Conservation (phyloP, 1,140 invertebrate genomes). For the Drosophila rufa region DNA sequence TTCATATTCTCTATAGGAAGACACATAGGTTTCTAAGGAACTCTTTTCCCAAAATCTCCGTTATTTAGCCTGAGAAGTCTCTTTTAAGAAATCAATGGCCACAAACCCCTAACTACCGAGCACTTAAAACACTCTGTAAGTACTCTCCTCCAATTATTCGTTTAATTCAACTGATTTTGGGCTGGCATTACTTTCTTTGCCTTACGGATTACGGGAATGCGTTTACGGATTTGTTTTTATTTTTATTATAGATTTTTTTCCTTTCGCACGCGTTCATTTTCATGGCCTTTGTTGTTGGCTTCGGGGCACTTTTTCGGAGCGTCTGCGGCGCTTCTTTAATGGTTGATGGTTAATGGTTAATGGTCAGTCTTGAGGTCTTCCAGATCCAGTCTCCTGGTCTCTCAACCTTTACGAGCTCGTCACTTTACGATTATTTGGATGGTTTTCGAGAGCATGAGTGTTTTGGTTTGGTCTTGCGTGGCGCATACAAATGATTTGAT, state of each 20-base stretch:
- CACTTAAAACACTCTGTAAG: slow-evolving; percentile 4
- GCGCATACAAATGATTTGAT: slow-evolving; percentile 84
- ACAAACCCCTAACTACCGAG: slow-evolving; percentile 8
- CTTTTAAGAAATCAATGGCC: background rate
- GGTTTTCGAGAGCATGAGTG: slow-evolving; percentile 30
- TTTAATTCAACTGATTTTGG: slow-evolving; percentile 44
- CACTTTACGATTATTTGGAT: slow-evolving; percentile 66
- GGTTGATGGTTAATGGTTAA: slow-evolving; percentile 49
- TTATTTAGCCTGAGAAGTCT: background rate
- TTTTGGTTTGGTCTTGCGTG: slow-evolving; percentile 68
- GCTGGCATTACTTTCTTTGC: background rate
- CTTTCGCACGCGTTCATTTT: slow-evolving; percentile 67
- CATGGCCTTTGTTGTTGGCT: slow-evolving; percentile 41
- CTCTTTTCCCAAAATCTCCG: background rate
- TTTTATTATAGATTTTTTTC: slow-evolving; percentile 52
- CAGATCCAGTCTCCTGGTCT: slow-evolving; percentile 39
- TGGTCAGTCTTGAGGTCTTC: slow-evolving; percentile 39
- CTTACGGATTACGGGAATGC: slow-evolving; percentile 32
- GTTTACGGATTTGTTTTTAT: slow-evolving; percentile 22
- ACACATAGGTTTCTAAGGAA: background rate
- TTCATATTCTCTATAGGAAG: background rate
- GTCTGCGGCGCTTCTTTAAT: slow-evolving; percentile 76
- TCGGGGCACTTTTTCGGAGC: slow-evolving; percentile 16
- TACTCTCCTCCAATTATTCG: slow-evolving; percentile 16
- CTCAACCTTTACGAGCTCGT: slow-evolving; percentile 70